phyloP scores from a whole-genome alignment of 2,797 vertebrate genomes.

The Nyctibius grandis region DNA sequence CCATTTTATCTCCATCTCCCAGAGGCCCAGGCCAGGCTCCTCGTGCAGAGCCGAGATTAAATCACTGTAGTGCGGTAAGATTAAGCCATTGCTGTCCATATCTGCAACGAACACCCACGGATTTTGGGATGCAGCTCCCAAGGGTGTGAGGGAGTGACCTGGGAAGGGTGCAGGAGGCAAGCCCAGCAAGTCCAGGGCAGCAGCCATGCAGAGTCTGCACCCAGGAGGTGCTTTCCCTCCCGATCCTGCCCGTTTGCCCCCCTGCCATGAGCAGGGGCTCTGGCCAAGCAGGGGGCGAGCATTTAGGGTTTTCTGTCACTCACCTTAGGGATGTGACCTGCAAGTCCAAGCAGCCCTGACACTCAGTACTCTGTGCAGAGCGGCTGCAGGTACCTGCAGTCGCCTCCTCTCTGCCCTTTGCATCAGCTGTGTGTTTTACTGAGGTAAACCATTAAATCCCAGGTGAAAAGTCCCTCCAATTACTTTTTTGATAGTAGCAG shows the following conservation, averaged over 20 bases:
- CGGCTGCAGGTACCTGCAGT: not conserved
- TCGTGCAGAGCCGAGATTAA: not conserved
- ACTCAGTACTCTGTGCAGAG: not conserved
- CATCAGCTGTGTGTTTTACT: not conserved
- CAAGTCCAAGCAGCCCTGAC: not conserved
- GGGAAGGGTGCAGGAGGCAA: not conserved
- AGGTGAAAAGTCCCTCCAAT: not conserved
- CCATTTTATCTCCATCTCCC: not conserved
- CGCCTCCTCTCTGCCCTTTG: not conserved
- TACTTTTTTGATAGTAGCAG: not conserved
- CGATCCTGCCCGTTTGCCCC: not conserved
- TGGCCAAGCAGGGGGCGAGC: fast-evolving
- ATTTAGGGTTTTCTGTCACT: not conserved
- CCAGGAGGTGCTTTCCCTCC: not conserved
- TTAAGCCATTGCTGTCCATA: not conserved
- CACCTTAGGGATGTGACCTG: not conserved
- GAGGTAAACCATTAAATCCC: not conserved
- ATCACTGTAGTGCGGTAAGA: not conserved
- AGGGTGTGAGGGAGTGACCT: not conserved
- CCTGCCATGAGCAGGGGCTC: not conserved
- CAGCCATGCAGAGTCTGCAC: fast-evolving
- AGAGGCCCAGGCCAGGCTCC: not conserved
- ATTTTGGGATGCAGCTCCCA: not conserved
- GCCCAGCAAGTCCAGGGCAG: not conserved
- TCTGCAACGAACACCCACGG: not conserved